Conservation (phyloP, 2,113 vertebrate genomes). For the Zosterops pallidus region DNA sequence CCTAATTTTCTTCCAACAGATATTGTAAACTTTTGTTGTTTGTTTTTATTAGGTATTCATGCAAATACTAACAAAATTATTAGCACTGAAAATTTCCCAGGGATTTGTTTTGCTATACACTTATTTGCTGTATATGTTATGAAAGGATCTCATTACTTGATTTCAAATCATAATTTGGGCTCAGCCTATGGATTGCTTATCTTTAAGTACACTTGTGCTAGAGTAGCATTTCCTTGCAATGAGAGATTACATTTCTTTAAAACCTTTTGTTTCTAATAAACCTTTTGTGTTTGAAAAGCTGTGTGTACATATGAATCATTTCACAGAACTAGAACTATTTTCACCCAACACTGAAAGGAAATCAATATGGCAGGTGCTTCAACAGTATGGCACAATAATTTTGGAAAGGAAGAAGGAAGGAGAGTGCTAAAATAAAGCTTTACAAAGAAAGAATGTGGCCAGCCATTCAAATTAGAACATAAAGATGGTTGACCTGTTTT, state of each 20-base stretch:
- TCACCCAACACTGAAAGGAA: background rate
- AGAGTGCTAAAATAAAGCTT: conserved; percentile 5
- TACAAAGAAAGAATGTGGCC: background rate
- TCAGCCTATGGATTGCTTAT: background rate
- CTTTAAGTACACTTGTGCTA: background rate
- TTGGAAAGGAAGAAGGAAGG: background rate
- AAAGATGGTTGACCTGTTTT: background rate
- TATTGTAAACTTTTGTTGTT: background rate
- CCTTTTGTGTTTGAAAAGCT: background rate
- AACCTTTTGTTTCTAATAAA: background rate
- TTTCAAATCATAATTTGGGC: background rate
- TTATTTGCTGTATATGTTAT: background rate
- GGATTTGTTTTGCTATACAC: background rate
- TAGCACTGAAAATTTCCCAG: background rate
- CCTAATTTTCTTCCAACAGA: background rate
- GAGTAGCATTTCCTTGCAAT: background rate
- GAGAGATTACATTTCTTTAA: background rate
- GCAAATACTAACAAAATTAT: background rate
- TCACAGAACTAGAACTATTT: conserved; percentile 22
- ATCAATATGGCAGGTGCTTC: conserved; percentile 37
- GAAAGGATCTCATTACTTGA: background rate
- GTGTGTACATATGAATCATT: background rate
- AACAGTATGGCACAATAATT: conserved; percentile 23
- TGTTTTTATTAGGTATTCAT: background rate
- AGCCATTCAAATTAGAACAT: background rate